Percentiles rank a stretch among this genome's conserved stretches.
Conservation (phyloP, 2,888 invertebrate genomes). For the Patella pellucida region DNA sequence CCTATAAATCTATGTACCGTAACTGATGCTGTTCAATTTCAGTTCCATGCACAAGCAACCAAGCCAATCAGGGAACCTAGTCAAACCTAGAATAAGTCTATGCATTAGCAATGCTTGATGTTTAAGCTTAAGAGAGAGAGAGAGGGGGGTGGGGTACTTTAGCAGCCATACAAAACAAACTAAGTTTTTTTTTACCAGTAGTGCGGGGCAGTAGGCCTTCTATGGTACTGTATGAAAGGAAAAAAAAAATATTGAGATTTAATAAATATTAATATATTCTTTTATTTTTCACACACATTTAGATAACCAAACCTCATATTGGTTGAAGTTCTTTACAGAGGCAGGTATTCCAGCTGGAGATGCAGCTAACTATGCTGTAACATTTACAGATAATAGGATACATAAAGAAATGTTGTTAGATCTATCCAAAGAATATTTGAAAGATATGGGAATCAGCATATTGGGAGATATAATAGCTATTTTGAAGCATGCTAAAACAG, state of each 20-base stretch:
- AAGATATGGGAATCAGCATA: conserved; percentile 87
- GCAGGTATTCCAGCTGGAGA: conserved; percentile 86
- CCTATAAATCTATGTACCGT: no score
- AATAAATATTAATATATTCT: conserved; percentile 3
- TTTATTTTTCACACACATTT: neutral
- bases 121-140: no score
- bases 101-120: no score
- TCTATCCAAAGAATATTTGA: conserved; percentile 86
- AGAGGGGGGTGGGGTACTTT: no score
- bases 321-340: conserved; percentile 89
- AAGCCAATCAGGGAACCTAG: no score
- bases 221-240: neutral
- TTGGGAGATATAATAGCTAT: conserved; percentile 80
- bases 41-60: no score
- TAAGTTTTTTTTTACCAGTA: neutral
- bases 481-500: conserved; percentile 76
- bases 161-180: no score
- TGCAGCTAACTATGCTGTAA: conserved; percentile 86
- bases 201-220: neutral
- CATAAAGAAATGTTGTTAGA: conserved; percentile 88
- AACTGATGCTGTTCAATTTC: no score
- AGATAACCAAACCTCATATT: conserved; percentile 70
- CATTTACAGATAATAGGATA: conserved; percentile 89
- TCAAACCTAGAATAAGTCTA: no score
- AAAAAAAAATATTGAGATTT: conserved; percentile 7